Evolutionary conservation across 2,888 invertebrate species (phyloP).

Genomic region (Pheosia tremula): DNA sequence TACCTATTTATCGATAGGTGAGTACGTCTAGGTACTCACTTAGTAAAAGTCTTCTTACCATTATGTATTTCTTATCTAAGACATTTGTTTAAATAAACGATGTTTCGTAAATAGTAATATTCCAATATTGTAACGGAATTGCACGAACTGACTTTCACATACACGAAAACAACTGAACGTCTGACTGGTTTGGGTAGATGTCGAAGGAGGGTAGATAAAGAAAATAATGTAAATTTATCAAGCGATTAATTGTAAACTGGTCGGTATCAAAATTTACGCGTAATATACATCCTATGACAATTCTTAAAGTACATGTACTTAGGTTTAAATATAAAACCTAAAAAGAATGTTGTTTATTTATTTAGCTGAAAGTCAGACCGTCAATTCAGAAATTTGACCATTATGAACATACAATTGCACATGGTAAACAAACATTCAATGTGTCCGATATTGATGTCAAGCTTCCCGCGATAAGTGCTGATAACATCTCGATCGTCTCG

Average conservation of each 20-base stretch:
- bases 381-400: no score
- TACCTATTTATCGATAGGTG: no score
- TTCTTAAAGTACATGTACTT: no score
- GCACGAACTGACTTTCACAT: neutral
- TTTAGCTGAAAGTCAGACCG: no score
- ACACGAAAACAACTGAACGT: conserved; percentile 3
- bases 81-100: no score
- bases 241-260: neutral
- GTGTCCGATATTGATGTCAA: conserved; percentile 17
- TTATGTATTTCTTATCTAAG: no score
- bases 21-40: no score
- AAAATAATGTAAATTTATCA: conserved; percentile 18
- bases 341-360: no score
- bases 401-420: neutral
- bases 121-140: no score
- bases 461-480: conserved; percentile 18
- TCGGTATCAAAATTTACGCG: neutral
- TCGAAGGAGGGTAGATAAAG: conserved; percentile 30
- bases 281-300: neutral
- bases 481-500: conserved; percentile 21
- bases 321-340: no score
- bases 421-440: conserved; percentile 9
- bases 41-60: no score
- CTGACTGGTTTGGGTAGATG: neutral
- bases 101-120: no score